Percentiles rank a stretch among this genome's conserved stretches.
Evolutionary conservation across 2,888 invertebrate genomes (phyloP).

Genomic region (Empis stercorea): DNA sequence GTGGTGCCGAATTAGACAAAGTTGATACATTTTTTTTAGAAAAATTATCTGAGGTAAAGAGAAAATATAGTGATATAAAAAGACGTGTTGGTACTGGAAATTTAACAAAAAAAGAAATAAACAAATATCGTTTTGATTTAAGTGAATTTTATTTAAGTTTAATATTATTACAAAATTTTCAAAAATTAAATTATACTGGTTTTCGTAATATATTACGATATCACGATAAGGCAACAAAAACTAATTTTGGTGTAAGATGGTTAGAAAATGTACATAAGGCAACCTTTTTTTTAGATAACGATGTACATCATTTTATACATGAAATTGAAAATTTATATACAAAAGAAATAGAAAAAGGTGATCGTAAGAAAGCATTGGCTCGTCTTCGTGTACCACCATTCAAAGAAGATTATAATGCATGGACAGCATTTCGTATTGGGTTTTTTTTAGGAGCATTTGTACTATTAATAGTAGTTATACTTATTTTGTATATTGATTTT

Average conservation of each 20-base stretch:
- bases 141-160: conserved; percentile 81
- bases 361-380: conserved; percentile 78
- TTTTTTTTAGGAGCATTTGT: conserved; percentile 72
- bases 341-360: conserved; percentile 60
- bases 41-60: conserved; percentile 76
- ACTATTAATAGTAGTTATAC: no score
- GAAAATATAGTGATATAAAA: conserved; percentile 58
- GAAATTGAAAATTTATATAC: conserved; percentile 64
- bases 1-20: conserved; percentile 73
- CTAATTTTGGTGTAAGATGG: conserved; percentile 63
- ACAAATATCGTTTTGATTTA: conserved; percentile 34
- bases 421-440: conserved; percentile 75
- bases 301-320: conserved; percentile 68
- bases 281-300: conserved; percentile 71
- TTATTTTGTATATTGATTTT: no score
- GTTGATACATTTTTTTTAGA: conserved; percentile 84
- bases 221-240: conserved; percentile 66
- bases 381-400: conserved; percentile 71
- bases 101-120: conserved; percentile 40
- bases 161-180: conserved; percentile 76
- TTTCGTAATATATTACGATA: conserved; percentile 85
- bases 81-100: conserved; percentile 46
- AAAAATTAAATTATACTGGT: conserved; percentile 77
- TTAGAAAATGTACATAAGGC: conserved; percentile 66
- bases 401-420: conserved; percentile 68